These are phyloP conservation scores for Ornithorhynchus anatinus DNA, from an alignment of 2,113 vertebrate species.

Conservation along the genomic window DNA sequence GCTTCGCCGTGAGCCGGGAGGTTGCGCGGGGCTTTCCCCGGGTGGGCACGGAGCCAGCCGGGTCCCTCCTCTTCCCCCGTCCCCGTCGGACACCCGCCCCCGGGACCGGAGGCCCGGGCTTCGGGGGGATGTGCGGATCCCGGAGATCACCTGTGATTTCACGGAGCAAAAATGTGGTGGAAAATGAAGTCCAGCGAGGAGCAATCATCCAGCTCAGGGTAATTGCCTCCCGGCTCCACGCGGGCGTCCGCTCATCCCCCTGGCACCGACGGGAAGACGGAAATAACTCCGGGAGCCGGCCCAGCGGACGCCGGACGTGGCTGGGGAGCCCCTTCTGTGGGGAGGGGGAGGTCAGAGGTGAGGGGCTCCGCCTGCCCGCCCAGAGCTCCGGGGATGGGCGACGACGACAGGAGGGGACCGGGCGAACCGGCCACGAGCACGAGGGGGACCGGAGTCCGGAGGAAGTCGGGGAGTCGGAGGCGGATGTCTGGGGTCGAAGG, in stretches of 20 bases:
- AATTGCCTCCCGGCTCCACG: accelerated
- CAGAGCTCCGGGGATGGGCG: no score
- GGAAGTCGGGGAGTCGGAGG: background rate
- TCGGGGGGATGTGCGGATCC: background rate
- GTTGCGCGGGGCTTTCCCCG: no score
- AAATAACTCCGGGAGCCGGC: accelerated
- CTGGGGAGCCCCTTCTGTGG: accelerated
- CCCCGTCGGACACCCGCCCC: no score
- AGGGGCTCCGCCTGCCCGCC: no score
- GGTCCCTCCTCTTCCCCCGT: no score
- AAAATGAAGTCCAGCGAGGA: background rate
- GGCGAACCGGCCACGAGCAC: no score
- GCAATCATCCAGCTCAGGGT: background rate
- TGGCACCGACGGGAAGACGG: background rate
- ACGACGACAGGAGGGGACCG: no score
- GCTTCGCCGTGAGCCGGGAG: no score
- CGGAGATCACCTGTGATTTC: background rate
- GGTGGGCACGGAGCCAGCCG: no score
- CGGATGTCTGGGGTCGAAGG: background rate
- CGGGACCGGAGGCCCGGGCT: no score
- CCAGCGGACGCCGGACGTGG: accelerated
- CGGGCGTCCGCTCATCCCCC: background rate
- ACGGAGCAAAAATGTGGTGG: background rate
- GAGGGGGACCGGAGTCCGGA: background rate
- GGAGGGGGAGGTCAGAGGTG: no score